Evolutionary conservation across 2,113 vertebrate genomes (phyloP).

Genomic region (Seriola aureovittata): DNA sequence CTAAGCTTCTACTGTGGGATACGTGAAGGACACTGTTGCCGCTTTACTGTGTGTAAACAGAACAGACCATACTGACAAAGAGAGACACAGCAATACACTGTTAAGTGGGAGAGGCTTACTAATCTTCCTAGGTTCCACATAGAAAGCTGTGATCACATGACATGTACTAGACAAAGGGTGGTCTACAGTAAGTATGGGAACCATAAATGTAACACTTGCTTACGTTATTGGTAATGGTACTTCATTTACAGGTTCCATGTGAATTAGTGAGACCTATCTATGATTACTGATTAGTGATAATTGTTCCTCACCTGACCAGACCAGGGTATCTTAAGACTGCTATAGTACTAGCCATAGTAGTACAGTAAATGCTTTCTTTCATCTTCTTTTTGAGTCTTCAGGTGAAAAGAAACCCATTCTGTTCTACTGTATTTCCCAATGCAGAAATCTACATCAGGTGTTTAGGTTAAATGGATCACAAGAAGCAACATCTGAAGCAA

Average conservation of each 20-base stretch:
- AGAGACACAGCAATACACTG: background rate
- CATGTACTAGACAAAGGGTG: background rate
- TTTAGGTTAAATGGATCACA: slow-evolving; percentile 49
- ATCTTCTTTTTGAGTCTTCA: background rate
- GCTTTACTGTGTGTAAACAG: background rate
- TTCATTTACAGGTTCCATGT: too few relatives aligned
- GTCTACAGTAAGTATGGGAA: too few relatives aligned
- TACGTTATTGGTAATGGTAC: too few relatives aligned
- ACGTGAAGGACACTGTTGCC: background rate
- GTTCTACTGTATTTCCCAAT: background rate
- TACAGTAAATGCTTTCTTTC: too few relatives aligned
- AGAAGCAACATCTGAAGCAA: background rate
- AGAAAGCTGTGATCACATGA: background rate
- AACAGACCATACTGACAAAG: background rate
- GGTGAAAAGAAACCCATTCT: background rate
- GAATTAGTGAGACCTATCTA: background rate
- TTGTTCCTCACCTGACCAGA: background rate
- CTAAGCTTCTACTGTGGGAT: background rate
- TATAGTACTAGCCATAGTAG: too few relatives aligned
- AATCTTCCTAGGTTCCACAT: background rate
- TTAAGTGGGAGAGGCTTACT: background rate
- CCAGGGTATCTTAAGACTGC: background rate
- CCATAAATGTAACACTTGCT: too few relatives aligned
- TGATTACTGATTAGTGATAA: background rate
- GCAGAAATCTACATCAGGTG: slow-evolving; percentile 38